Evolutionary conservation across 2,888 invertebrate genomes (phyloP), one percentile per base, ranked within the genome.

Genomic region (Bellardia pandia): DNA sequence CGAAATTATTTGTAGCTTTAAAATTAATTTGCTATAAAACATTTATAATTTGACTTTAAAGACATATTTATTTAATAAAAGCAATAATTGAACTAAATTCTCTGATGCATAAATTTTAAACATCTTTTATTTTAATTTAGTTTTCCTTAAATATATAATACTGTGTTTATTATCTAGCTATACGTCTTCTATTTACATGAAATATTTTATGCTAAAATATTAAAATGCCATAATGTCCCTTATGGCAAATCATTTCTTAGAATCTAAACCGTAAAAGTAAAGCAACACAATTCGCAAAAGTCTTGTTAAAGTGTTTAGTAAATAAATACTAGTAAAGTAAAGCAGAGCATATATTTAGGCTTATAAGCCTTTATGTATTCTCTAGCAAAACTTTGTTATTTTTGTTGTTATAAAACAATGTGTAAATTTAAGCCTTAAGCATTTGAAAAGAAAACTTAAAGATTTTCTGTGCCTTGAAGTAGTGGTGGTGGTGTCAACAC

Each of bases 321-420:
- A 83, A 86, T 83, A 86, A 80, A 76, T 83, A 83, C 62, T 76
- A 80, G 76, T 60, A 76, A 23, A 66, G 76, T 37, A 79, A 77
- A 82, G 86, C 84, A 84, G 71, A 76, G 81, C 84, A 84, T 85
- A 86, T 69, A 76, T 84, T 86, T 77, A 88, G 88, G 88, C 86
- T 84, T 86, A 77, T 88, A 88, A 88, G 88, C 82, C 86, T 88
- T 85, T 86, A 23, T 76, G 62, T 86, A 45, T 78, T 42, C 11
- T 69, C 14, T 62, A 42, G 45, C 33, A 16, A 23, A 33, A 66
- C 13, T 68, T 82, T 64, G 56, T 53, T 84, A 7, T 72, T 23
- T 23, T 23, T 84, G 64, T 74, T 72, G 64, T 37, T 56, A 2
- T 45, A n/a, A 74, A 23, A 74, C 72, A 74, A 68, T 79, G 69